These are phyloP conservation scores for Pipa parva DNA, from an alignment of 2,113 vertebrate species.

Conservation along the genomic window DNA sequence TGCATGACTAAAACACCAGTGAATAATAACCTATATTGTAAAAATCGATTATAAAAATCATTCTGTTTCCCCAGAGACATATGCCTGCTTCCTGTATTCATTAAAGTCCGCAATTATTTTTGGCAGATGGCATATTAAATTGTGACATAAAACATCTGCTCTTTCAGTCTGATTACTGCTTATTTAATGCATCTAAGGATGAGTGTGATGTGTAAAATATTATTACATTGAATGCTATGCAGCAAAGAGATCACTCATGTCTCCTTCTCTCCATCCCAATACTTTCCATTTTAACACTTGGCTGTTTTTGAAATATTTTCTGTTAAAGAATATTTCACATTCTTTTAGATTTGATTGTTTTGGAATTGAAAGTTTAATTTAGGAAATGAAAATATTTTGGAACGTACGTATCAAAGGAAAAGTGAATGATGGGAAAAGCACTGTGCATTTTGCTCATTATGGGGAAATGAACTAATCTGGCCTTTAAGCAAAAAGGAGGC, in stretches of 20 bases:
- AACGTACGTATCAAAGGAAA: no score
- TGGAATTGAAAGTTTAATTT: no score
- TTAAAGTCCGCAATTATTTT: conserved; percentile 35
- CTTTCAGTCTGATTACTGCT: conserved; percentile 29
- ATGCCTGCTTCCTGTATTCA: conserved; percentile 24
- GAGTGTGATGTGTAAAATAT: conserved; percentile 19
- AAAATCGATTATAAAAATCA: conserved; percentile 10
- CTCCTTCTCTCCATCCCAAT: not conserved
- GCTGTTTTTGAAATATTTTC: no score
- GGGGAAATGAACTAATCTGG: no score
- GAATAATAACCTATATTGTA: conserved; percentile 20
- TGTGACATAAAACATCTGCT: conserved; percentile 35
- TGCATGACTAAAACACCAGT: conserved; percentile 9
- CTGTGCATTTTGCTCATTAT: no score
- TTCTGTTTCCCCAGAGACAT: conserved; percentile 15
- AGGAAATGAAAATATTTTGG: no score
- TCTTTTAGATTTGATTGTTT: no score
- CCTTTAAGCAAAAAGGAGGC: no score
- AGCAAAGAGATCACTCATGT: not conserved
- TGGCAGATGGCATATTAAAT: conserved; percentile 32
- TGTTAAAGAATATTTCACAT: no score
- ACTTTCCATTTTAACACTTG: no score
- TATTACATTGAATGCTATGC: not conserved
- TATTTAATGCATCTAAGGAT: conserved; percentile 12
- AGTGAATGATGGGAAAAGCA: no score